These are phyloP conservation scores for Xestia c-nigrum DNA, from an alignment of 2,888 invertebrate genomes.

Conservation along the genomic window DNA sequence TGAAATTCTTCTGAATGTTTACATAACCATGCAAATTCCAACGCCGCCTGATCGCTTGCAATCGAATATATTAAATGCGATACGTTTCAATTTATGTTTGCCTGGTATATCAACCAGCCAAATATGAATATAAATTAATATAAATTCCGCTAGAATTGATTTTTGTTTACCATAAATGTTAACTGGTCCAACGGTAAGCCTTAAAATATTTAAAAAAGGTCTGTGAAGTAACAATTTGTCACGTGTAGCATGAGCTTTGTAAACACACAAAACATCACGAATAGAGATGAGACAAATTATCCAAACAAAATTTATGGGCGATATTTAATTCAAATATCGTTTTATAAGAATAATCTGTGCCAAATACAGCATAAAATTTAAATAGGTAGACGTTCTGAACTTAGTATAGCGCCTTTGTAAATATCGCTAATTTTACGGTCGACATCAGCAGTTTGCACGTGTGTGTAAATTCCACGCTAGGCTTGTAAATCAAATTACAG, in stretches of 20 bases:
- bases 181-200: background rate
- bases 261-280: background rate
- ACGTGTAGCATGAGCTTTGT: too few species aligned
- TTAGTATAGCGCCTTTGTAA: background rate
- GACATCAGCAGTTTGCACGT: background rate
- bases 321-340: background rate
- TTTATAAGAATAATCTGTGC: background rate
- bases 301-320: background rate
- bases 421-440: slow-evolving; percentile 5
- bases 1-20: slow-evolving; percentile 49
- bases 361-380: background rate
- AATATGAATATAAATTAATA: slow-evolving; percentile 62
- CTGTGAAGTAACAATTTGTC: background rate
- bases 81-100: slow-evolving; percentile 56
- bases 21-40: slow-evolving; percentile 46
- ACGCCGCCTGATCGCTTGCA: slow-evolving; percentile 39
- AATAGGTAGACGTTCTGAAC: background rate
- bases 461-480: background rate
- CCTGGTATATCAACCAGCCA: slow-evolving; percentile 55
- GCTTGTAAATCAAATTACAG: slow-evolving; percentile 38
- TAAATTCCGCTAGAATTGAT: slow-evolving; percentile 30
- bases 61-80: slow-evolving; percentile 41
- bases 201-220: background rate
- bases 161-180: background rate
- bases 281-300: slow-evolving; percentile 5